Percentiles rank a stretch among this genome's conserved stretches.
Evolutionary conservation across 2,888 invertebrate genomes (phyloP).

Genomic region (Auanema sp.): DNA sequence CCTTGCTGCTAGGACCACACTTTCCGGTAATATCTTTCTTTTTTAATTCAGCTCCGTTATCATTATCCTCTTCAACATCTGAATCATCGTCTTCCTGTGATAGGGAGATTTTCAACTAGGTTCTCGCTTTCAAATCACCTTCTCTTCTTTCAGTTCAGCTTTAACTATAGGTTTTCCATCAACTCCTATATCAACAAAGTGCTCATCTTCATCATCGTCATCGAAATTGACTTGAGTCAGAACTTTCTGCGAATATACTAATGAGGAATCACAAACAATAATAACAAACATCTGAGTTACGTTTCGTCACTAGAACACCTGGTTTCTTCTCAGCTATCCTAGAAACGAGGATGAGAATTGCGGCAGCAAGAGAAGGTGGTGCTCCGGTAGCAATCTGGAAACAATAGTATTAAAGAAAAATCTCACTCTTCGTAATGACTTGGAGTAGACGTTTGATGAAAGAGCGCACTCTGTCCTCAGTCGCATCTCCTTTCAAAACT

Average conservation of each 20-base stretch:
- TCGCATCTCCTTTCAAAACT: slow-evolving; percentile 73
- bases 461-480: slow-evolving; percentile 73
- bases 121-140: slow-evolving; percentile 62
- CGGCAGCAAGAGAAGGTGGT: slow-evolving; percentile 74
- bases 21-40: slow-evolving; percentile 2
- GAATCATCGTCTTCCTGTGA: slow-evolving; percentile 49
- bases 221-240: slow-evolving; percentile 39
- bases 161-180: slow-evolving; percentile 28
- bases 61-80: slow-evolving; percentile 44
- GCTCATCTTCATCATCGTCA: slow-evolving; percentile 66
- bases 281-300: slow-evolving; percentile 34
- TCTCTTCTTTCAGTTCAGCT: slow-evolving; percentile 31
- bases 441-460: slow-evolving; percentile 84
- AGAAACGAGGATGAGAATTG: slow-evolving; percentile 74
- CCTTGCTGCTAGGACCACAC: slow-evolving; percentile 5
- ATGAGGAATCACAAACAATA: not conserved
- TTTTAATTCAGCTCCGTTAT: not conserved
- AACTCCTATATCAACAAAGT: slow-evolving; percentile 58
- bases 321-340: slow-evolving; percentile 65
- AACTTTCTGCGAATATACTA: slow-evolving; percentile 23
- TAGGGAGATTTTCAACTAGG: not conserved
- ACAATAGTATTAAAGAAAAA: too few relatives aligned
- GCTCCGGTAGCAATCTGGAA: slow-evolving; percentile 21
- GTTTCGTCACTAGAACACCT: slow-evolving; percentile 72
- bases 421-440: slow-evolving; percentile 50